A percentile compares a stretch with the other conserved stretches of the same genome.
Evolutionary conservation across 2,797 vertebrate species (phyloP).

Genomic region (Danio albolineatus): DNA sequence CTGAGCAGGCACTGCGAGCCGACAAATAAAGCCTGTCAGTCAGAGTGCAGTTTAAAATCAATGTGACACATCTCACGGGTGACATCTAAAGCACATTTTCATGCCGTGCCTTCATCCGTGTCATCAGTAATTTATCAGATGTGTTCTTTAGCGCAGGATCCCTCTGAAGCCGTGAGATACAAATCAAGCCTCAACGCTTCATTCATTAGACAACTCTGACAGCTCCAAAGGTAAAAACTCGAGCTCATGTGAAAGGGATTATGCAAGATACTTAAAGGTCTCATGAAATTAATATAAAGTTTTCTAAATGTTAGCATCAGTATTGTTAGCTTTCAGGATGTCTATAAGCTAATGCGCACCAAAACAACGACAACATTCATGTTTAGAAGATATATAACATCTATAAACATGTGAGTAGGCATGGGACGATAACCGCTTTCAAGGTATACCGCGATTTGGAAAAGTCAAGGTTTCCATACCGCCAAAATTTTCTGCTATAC

Average conservation of each 20-base stretch:
- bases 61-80: conserved; percentile 33
- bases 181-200: not conserved
- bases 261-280: not conserved
- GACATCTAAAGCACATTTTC: conserved; percentile 16
- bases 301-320: no score
- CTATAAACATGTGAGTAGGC: no score
- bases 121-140: conserved; percentile 30
- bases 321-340: no score
- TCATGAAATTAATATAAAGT: no score
- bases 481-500: no score
- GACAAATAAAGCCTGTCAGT: conserved; percentile 48
- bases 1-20: conserved; percentile 39
- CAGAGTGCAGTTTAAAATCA: conserved; percentile 47
- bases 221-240: not conserved
- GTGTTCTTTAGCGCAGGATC: conserved; percentile 8
- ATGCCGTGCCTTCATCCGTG: not conserved
- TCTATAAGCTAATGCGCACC: no score
- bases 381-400: no score
- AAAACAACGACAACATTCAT: no score
- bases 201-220: not conserved
- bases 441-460: no score
- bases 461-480: no score
- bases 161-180: not conserved
- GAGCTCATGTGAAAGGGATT: not conserved
- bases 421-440: no score